Conservation (phyloP, 2,113 vertebrate genomes). For the Benitochromis conjunctus region DNA sequence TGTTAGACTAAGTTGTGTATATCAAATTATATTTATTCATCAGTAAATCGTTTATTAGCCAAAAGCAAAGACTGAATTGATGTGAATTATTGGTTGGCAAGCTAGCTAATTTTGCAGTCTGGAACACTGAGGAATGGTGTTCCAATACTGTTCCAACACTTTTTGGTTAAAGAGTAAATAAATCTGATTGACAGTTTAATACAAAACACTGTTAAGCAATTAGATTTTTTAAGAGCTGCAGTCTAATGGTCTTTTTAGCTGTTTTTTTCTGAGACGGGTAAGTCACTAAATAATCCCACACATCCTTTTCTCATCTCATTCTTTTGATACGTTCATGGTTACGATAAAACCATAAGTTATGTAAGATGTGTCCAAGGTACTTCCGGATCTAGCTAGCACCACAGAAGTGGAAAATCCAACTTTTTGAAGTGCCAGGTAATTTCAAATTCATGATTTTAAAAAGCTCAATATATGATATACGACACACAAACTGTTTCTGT, state of each 20-base stretch:
- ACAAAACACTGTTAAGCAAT: not conserved
- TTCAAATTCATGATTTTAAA: not conserved
- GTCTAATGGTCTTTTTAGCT: not conserved
- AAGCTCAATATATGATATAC: not conserved
- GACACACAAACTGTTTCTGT: not conserved
- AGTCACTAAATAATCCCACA: not conserved
- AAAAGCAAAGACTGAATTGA: not conserved
- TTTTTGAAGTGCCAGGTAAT: not conserved
- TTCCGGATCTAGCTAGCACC: not conserved
- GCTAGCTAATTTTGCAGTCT: not conserved
- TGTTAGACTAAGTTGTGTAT: not conserved
- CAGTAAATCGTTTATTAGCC: not conserved
- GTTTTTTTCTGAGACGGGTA: not conserved
- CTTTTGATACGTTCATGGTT: not conserved
- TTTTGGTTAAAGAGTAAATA: not conserved
- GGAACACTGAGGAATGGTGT: fast-evolving
- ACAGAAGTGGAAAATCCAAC: not conserved
- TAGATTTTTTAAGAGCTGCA: not conserved
- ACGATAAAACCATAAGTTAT: not conserved
- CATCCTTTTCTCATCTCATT: not conserved
- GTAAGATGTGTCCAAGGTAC: not conserved
- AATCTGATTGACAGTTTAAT: not conserved
- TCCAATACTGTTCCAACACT: too few species aligned
- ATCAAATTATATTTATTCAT: not conserved
- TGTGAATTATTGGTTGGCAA: not conserved